Evolutionary conservation across 2,797 vertebrate species (phyloP), one percentile per base, ranked within the genome.

Genomic region (Macrochelys suwanniensis): DNA sequence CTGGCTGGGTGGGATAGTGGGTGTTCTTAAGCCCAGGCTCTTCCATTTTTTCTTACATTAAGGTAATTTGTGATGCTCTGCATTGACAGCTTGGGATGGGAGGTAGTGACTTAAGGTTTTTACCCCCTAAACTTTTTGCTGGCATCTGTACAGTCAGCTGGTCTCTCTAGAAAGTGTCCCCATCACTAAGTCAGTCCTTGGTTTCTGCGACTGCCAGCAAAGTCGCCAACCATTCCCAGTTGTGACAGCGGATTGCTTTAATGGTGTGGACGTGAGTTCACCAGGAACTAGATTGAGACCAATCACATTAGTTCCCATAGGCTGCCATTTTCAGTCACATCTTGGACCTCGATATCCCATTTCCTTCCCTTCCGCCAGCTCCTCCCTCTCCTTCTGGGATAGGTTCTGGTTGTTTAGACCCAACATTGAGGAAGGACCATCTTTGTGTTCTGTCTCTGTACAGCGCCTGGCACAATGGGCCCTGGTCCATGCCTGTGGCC

Each of bases 311-410:
- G 25, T 59, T 56, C 1, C 1, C 51, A 9, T 85, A 5, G 45
- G 80, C 57, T 87, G 80, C 90, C 59, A 25, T 50, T 51, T 19
- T 51, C 82, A 3, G 0, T 1, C 28, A 45, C 79, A 6, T 8
- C 79, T 45, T 26, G 0, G 85, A 53, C 2, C 78, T 53, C 59
- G 33, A 56, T 7, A 0, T 6, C 3, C 5, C 28, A 0, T 23
- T 47, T 42, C 2, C 0, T 50, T 23, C 82, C 8, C 9, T 21
- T 77, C 54, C n/a, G 13, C 80, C 83, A 91, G 53, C 89, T 50
- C n/a, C 26, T 65, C 33, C 17, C 33, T 59, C 2, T 50, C 61
- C 65, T 53, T 49, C 19, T 0, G 88, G 59, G 65, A 78, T 82
- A 59, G 71, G 8, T 3, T 42, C 1, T 1, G 79, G 57, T 68